Evolutionary conservation across 2,888 invertebrate genomes (phyloP).

Genomic region (Liposcelis brunnea): DNA sequence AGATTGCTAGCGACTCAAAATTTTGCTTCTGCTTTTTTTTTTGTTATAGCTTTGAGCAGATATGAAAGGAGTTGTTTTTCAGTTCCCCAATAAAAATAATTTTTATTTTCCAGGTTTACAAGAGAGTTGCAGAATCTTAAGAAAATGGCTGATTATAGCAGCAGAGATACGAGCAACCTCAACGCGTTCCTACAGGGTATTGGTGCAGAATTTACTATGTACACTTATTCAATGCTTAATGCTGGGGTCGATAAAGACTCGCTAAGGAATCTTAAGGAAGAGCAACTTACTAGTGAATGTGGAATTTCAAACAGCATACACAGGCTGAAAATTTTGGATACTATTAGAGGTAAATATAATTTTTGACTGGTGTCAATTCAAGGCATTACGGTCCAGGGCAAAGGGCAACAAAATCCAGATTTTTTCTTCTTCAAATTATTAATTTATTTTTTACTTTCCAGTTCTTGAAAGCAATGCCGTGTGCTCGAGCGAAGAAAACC

Average conservation of each 20-base stretch:
- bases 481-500: slow-evolving; percentile 52
- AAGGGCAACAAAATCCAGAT: neutral
- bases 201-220: slow-evolving; percentile 81
- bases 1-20: too few relatives aligned
- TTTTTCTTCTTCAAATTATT: slow-evolving; percentile 8
- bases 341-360: slow-evolving; percentile 46
- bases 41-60: too few relatives aligned
- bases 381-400: neutral
- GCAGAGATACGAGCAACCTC: slow-evolving; percentile 79
- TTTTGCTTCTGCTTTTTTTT: neutral
- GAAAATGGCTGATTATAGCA: slow-evolving; percentile 92
- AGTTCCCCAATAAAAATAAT: too few relatives aligned
- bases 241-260: slow-evolving; percentile 87
- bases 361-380: too few relatives aligned
- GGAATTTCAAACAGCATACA: slow-evolving; percentile 90
- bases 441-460: slow-evolving; percentile 23
- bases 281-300: slow-evolving; percentile 80
- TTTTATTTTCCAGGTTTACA: slow-evolving; percentile 50
- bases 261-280: slow-evolving; percentile 58
- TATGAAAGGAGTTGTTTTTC: too few relatives aligned
- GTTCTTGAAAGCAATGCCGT: slow-evolving; percentile 46
- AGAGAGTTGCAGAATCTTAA: slow-evolving; percentile 84
- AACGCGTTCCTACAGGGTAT: slow-evolving; percentile 69
- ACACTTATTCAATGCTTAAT: slow-evolving; percentile 91
- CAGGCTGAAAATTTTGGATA: slow-evolving; percentile 72